Percentiles rank a stretch among this genome's conserved stretches.
Evolutionary conservation across 2,888 invertebrate species (phyloP).

Genomic region (Rhabditophanes sp.): DNA sequence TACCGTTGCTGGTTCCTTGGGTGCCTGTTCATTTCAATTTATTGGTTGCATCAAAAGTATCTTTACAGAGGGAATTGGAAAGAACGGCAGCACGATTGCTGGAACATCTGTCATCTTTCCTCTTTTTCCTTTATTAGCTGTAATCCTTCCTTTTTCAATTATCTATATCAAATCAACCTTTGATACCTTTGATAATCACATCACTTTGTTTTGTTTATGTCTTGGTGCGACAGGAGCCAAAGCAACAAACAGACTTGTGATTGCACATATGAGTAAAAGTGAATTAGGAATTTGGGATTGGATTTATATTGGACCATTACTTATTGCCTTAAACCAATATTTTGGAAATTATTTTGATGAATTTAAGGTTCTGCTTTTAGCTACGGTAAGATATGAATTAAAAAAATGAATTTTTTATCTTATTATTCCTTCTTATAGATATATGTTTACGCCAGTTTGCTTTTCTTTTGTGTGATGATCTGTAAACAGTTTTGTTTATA

Average conservation of each 20-base stretch:
- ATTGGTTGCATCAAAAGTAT: slow-evolving; percentile 44
- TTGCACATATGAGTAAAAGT: slow-evolving; percentile 96
- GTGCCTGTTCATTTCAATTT: slow-evolving; percentile 29
- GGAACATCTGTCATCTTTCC: slow-evolving; percentile 82
- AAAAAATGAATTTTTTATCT: too few species aligned
- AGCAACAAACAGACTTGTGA: slow-evolving; percentile 87
- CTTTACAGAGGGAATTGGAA: slow-evolving; percentile 72
- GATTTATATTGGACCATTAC: slow-evolving; percentile 72
- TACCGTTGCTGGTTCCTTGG: slow-evolving; percentile 28
- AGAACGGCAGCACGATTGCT: slow-evolving; percentile 95
- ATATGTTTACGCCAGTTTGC: slow-evolving; percentile 45
- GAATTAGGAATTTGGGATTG: slow-evolving; percentile 91
- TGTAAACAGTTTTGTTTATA: slow-evolving; percentile 47
- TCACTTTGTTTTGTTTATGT: slow-evolving; percentile 74
- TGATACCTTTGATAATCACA: slow-evolving; percentile 58
- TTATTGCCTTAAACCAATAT: slow-evolving; percentile 94
- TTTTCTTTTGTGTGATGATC: slow-evolving; percentile 45
- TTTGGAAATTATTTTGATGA: slow-evolving; percentile 55
- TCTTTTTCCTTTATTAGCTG: slow-evolving; percentile 75
- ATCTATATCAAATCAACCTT: slow-evolving; percentile 67
- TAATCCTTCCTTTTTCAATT: slow-evolving; percentile 74
- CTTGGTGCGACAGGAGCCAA: slow-evolving; percentile 84
- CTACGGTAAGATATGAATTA: slow-evolving; percentile 34
- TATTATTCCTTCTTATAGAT: too few species aligned
- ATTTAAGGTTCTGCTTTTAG: slow-evolving; percentile 25